phyloP scores from a whole-genome alignment of 1,140 invertebrate genomes.

The Apis dorsata region DNA sequence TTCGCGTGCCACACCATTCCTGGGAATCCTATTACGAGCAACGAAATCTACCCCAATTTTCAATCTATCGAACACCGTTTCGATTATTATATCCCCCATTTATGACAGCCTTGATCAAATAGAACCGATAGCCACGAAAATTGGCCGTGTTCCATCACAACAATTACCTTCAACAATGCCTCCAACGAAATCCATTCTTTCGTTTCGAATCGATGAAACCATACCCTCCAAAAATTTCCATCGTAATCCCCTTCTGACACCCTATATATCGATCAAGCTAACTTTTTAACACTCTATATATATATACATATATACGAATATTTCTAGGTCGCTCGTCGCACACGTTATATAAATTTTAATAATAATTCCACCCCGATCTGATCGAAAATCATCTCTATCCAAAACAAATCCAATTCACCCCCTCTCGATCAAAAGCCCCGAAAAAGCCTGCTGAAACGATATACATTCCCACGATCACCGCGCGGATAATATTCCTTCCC shows the following conservation, averaged over 20 bases:
- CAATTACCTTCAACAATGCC: background rate
- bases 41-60: slow-evolving; percentile 49
- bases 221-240: background rate
- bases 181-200: background rate
- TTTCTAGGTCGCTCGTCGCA: too few relatives aligned
- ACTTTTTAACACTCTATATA: too few relatives aligned
- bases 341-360: background rate
- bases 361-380: background rate
- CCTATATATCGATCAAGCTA: too few relatives aligned
- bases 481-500: background rate
- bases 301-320: background rate
- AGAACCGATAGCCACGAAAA: slow-evolving; percentile 17
- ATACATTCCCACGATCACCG: background rate
- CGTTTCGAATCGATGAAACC: too few relatives aligned
- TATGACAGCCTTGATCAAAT: slow-evolving; percentile 45
- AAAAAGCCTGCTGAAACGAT: too few relatives aligned
- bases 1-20: slow-evolving; percentile 16
- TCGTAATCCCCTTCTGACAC: background rate
- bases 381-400: too few relatives aligned
- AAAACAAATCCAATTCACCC: too few relatives aligned
- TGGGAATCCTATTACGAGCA: slow-evolving; percentile 26
- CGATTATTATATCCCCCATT: slow-evolving; percentile 22
- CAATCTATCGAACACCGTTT: slow-evolving; percentile 21
- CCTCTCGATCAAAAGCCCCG: background rate
- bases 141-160: background rate